Evolutionary conservation across 2,888 invertebrate species (phyloP), one percentile per base, ranked within the genome.

Genomic region (Cataglyphis livida): DNA sequence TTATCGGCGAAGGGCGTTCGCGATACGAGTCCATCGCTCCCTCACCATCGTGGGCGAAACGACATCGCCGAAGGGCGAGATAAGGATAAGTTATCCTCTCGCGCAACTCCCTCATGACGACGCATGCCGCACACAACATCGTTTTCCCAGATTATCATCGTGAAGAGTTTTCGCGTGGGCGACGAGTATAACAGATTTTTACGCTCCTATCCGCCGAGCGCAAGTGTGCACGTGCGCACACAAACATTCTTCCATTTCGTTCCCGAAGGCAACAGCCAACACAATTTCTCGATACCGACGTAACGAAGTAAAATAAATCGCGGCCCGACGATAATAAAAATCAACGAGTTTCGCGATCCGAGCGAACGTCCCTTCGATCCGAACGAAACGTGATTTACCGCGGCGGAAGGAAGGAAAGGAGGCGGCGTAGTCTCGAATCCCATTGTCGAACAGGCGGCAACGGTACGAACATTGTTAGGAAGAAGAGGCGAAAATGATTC

Each of bases 241-340:
- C 21, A n/a, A 28, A 38, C 74, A 15, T 10, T 38, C 32, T 41
- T 28, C 51, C 3, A 44, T 44, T 44, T 44, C 71, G 74, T 21
- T 57, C 64, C 32, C 85, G 78, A 74, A 73, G 84, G 85, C 78
- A 84, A 81, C 82, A 79, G 84, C 85, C 82, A 86, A 84, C 84
- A 83, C 70, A 84, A 84, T 84, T 89, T 89, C 82, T 89, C 88
- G 87, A 89, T 89, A 86, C 84, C 89, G 86, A 82, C 82, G 86
- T 89, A 89, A 89, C 90, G 90, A 89, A 89, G 89, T 88, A 88
- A 89, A 89, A 89, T 89, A 89, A 89, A 89, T 89, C 86, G 88
- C 81, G 78, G 83, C 75, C 83, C 65, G 82, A 48, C 79, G 86
- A 83, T 83, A 89, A 89, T 89, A 89, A 89, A 90, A 89, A 88